These are phyloP conservation scores for Lamellibrachia columna DNA, from an alignment of 2,888 invertebrate species.

Conservation along the genomic window DNA sequence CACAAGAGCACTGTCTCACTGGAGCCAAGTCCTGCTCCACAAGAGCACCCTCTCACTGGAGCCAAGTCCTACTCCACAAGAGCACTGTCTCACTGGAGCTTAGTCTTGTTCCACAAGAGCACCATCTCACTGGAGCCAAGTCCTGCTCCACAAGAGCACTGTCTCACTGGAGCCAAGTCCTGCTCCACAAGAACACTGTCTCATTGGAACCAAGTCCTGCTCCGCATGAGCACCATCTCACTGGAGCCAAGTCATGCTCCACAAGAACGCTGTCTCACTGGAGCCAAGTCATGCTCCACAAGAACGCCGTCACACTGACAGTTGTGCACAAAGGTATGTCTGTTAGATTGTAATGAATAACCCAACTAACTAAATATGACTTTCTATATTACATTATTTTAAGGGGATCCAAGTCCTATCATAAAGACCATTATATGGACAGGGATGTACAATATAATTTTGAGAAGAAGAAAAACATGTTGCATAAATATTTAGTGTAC, in stretches of 20 bases:
- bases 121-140: background rate
- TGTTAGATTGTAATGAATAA: background rate
- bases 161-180: background rate
- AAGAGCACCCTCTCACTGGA: no score
- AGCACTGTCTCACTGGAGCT: no score
- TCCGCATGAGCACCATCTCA: background rate
- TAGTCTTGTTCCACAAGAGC: background rate
- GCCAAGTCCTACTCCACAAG: background rate
- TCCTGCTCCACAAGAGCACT: background rate
- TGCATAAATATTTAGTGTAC: no score
- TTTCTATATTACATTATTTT: background rate
- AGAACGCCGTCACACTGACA: background rate
- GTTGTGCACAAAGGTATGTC: background rate
- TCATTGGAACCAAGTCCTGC: background rate
- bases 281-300: no score
- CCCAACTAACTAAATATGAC: background rate
- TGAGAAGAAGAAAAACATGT: no score
- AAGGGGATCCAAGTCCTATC: background rate
- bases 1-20: no score
- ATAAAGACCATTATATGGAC: background rate
- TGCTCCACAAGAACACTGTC: background rate
- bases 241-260: background rate
- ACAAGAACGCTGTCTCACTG: background rate
- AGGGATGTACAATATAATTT: no score
- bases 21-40: no score